phyloP scores from a whole-genome alignment of 2,113 vertebrate genomes.

The Ciconia maguari region DNA sequence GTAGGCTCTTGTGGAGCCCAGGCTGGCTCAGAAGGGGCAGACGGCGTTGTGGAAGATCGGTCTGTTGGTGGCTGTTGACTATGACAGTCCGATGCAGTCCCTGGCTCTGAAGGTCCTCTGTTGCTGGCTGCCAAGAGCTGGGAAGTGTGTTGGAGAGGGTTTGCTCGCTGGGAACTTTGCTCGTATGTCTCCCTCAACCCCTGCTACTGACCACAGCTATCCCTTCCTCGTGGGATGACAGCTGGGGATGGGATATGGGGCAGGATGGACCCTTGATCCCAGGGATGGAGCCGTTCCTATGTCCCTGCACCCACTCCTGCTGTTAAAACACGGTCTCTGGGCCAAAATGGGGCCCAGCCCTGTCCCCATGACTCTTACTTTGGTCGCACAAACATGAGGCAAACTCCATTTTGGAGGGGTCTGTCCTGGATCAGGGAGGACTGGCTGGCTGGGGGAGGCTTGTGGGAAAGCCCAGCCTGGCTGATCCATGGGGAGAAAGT shows the following conservation, averaged over 20 bases:
- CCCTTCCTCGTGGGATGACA: too few relatives aligned
- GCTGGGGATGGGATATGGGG: neutral
- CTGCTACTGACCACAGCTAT: neutral
- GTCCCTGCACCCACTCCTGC: neutral
- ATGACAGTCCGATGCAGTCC: accelerated
- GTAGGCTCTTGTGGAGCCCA: neutral
- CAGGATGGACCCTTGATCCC: neutral
- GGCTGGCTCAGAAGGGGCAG: neutral
- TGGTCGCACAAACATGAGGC: neutral
- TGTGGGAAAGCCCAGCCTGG: neutral
- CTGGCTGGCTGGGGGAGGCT: neutral
- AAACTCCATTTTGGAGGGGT: neutral
- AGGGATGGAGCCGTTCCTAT: neutral
- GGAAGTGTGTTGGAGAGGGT: neutral
- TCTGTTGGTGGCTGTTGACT: neutral
- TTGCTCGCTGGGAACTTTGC: neutral
- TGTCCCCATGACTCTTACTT: neutral
- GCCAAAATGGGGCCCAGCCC: neutral
- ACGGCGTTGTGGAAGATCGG: accelerated
- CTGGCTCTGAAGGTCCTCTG: neutral
- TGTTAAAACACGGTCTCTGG: neutral
- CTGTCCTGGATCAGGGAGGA: neutral
- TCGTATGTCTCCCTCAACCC: neutral
- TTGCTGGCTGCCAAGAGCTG: neutral
- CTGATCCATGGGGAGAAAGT: neutral